Percentiles rank a stretch among this genome's conserved stretches.
Conservation (phyloP, 2,888 invertebrate species). For the Chalcosyrphus nemorum region DNA sequence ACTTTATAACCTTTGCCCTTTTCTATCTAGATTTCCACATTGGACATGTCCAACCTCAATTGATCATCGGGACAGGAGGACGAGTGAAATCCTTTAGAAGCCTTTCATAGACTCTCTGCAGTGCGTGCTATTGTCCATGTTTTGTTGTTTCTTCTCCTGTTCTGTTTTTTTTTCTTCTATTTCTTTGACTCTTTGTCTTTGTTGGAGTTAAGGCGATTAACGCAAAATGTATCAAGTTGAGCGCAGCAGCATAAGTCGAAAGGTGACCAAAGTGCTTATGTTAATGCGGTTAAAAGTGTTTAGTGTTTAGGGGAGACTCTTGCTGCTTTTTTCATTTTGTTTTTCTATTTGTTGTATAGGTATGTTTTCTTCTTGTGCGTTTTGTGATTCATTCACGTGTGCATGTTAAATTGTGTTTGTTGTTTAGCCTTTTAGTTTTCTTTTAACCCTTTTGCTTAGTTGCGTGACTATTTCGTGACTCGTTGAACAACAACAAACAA, state of each 20-base stretch:
- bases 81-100: slow-evolving; percentile 36
- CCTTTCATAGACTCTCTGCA: neutral
- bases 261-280: slow-evolving; percentile 66
- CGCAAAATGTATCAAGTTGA: slow-evolving; percentile 59
- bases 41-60: neutral
- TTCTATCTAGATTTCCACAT: neutral
- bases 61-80: slow-evolving; percentile 3
- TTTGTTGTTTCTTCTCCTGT: slow-evolving; percentile 3
- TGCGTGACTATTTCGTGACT: slow-evolving; percentile 42
- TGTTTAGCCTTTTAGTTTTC: neutral
- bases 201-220: slow-evolving; percentile 65
- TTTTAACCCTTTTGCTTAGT: neutral
- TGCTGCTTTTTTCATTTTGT: slow-evolving; percentile 6
- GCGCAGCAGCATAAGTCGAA: slow-evolving; percentile 45
- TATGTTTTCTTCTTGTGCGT: neutral
- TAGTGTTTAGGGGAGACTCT: neutral
- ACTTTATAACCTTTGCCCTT: slow-evolving; percentile 10
- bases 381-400: slow-evolving; percentile 20
- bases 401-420: slow-evolving; percentile 13
- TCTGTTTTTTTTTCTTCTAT: neutral
- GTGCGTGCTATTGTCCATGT: slow-evolving; percentile 47
- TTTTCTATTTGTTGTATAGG: slow-evolving; percentile 3
- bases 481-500: slow-evolving; percentile 17
- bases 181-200: slow-evolving; percentile 11
- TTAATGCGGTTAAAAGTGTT: slow-evolving; percentile 65